Base-by-base conservation (phyloP, 2,888 invertebrate species). In the Aporophyla lueneburgensis region DNA sequence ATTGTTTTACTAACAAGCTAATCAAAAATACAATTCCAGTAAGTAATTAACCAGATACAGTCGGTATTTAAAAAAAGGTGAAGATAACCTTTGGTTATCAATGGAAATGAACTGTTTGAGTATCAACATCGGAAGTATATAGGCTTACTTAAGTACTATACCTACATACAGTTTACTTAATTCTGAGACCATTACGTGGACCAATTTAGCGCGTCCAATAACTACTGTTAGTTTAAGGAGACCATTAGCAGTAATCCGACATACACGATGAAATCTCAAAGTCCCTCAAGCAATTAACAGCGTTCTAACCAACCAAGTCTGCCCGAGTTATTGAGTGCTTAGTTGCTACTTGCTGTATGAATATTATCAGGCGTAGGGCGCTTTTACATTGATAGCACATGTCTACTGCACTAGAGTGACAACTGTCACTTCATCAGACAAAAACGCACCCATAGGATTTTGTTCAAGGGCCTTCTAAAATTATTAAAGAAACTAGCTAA, bases 221-320 rank as follows among this genome's bases (percentile, higher is more conserved):
- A 53, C 63, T 56, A 16, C 46, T 63, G 59, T 75, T 75, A 56
- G 66, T 78, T 65, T 62, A 65, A 27, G 40, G 58, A 83, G 71
- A 79, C 90, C 87, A 89, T 89, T 89, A 89, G 71, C 51, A 14
- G n/a, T 89, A 87, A 89, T 88, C 88, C 77, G 19, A 58, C 72
- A 76, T 12, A 72, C 49, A 71, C 66, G 65, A 63, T 70, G 62
- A 65, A 82, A 80, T 74, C 84, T 81, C 83, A 24, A 46, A 16
- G 71, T 79, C 88, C 86, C 86, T 71, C 49, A 85, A 80, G 87
- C 74, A 87, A 89, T 89, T 84, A 85, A 5, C 43, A 10, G 27
- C 14, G 24, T 49, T 33, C 70, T 19, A 9, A 51, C 49, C n/a
- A 9, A 54, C 49, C 21, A 66, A 59, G 65, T 65, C 14, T 65